Evolutionary conservation across 2,797 vertebrate species (phyloP), one percentile per base, ranked within the genome.

Genomic region (Etheostoma nigrum): DNA sequence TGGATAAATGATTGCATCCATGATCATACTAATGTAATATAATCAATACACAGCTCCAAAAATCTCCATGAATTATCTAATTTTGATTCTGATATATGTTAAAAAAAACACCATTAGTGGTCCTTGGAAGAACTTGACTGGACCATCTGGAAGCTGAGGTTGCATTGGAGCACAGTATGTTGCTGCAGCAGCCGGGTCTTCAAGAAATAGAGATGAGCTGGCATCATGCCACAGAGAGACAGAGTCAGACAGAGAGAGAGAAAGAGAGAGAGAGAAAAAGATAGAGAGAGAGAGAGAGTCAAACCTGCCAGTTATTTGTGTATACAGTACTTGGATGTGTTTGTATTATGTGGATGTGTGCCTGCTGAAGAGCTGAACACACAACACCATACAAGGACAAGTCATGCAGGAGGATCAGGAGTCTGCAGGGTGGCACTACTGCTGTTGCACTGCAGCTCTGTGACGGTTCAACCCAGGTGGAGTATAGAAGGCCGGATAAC

Each of bases 381-480:
- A 27, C 84, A 71, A 51, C 77, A 33, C 91, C 92, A 75, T 90
- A 92, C 86, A 90, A 88, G 92, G 92, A 76, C 42, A 88, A 36
- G 85, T 62, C 72, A 18, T 2, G 75, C 85, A 19, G 79, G 49
- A 73, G 84, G 76, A 71, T 42, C 59, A 58, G 66, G 72, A 3
- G 68, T 16, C 63, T 75, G 65, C 72, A 68, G 66, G 53, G 45
- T 15, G 74, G 59, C 48, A 52, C 33, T 2, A 1, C 69, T n/a
- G 60, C 47, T 19, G 57, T 0, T 21, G 57, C 10, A 0, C 69
- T 9, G 16, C 67, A 53, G 68, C 59, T 47, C 59, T 23, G 61
- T 15, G 69, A 57, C 15, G 23, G n/a, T 8, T 64, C 72, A 0
- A 1, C 57, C 45, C 61, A 70, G 76, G 67, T 69, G 67, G 55